Evolutionary conservation across 2,113 vertebrate species (phyloP), one percentile per base, ranked within the genome.

Genomic region (Ellobius talpinus): DNA sequence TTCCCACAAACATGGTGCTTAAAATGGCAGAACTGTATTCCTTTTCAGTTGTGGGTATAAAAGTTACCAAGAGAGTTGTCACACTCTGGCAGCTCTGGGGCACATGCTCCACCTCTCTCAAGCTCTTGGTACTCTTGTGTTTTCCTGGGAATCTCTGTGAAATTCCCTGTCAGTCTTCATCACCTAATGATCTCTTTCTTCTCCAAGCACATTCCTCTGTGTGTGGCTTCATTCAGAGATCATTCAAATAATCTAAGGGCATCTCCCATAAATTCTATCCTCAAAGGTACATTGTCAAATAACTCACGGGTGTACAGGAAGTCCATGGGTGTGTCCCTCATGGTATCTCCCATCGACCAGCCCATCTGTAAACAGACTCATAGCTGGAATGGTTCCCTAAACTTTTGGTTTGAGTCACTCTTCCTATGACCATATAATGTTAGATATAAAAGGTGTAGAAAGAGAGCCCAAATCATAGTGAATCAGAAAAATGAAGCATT

Each of bases 401-500:
- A 13, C 14, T 79, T 84, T 93, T 58, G 16, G 50, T 73, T 36
- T 81, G 26, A 91, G 72, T n/a, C 31, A 50, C 12, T 65, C 77
- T 72, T 26, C 87, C 13, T 55, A 50, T 19, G 42, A 58, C 81
- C 65, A 52, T 72, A 63, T 26, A 70, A 92, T 5, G 39, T 16
- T 89, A 58, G 65, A 78, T 31, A 72, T 1, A 26, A 58, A 21
- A 85, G 73, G n/a, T 61, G 12, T 76, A 50, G 42, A 94, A 87
- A 77, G 45, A 93, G 11, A 82, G 92, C 45, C 79, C 26, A 92
- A 94, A 50, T 39, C 87, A 55, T 33, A 63, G 29, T 55, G 52
- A 93, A 87, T 82, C 31, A 72, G 33, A 95, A 95, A 65, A 84
- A 47, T 84, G 33, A 91, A 90, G 19, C 11, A 72, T 42, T 55